Evolutionary conservation across 2,888 invertebrate genomes (phyloP), one percentile per base, ranked within the genome.

Genomic region (Drosophila barbarae): DNA sequence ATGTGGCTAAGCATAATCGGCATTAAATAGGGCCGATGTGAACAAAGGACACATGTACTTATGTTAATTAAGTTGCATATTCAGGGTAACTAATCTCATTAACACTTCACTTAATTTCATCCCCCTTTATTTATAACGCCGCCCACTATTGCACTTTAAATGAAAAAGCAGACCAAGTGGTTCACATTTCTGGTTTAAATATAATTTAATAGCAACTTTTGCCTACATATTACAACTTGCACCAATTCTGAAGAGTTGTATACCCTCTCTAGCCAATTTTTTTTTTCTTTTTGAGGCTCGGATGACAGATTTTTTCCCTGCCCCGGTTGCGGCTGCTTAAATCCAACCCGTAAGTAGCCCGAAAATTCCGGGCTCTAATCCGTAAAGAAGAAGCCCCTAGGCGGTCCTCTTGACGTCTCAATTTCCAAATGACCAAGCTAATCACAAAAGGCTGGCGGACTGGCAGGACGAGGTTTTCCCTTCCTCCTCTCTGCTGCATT

Each of bases 401-500:
- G 66, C 53, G 56, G 66, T 42, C 5, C 56, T 55, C 68, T 64
- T 65, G 68, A 81, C 59, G 68, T 74, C 82, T 81, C 78, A 76
- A 74, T 78, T 78, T 76, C 73, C 71, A 81, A 81, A 76, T 78
- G 72, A 68, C 67, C 72, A 71, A 69, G 66, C 77, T 78, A 78
- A 80, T 80, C 77, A 78, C 72, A 78, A 66, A 68, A 56, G 67
- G 49, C 73, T 70, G 71, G 54, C 28, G 15, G 28, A 30, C 73
- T 70, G 71, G 56, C 69, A 68, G 64, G 26, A 38, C 41, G 21
- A 18, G 42, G 64, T 38, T 67, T 61, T 47, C 38, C 9, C 18
- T 36, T 49, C 59, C 36, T 35, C 30, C 13, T 10, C 10, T 13
- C 10, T 13, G 18, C 13, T 32, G 46, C 46, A 47, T 41, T 39